phyloP scores from a whole-genome alignment of 2,888 invertebrate genomes.

The Cephus pygmeus region DNA sequence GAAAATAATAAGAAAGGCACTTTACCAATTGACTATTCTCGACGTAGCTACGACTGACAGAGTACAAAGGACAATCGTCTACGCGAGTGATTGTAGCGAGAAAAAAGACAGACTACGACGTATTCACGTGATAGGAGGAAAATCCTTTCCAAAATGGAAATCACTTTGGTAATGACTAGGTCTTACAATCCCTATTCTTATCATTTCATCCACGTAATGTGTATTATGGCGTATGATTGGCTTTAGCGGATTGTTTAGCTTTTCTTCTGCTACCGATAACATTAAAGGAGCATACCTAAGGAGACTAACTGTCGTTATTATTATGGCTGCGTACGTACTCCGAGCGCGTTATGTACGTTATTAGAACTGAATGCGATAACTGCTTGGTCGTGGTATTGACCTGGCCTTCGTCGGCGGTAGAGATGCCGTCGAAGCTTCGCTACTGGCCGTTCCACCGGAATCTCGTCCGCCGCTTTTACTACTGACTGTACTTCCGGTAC shows the following conservation, averaged over 20 bases:
- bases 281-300: slow-evolving; percentile 22
- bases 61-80: background rate
- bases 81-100: background rate
- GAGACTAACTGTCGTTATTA: slow-evolving; percentile 28
- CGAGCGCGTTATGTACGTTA: slow-evolving; percentile 13
- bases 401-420: slow-evolving; percentile 75
- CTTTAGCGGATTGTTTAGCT: slow-evolving; percentile 27
- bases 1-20: background rate
- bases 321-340: slow-evolving; percentile 30
- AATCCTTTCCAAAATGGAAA: slow-evolving; percentile 32
- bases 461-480: slow-evolving; percentile 68
- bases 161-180: slow-evolving; percentile 67
- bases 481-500: slow-evolving; percentile 61
- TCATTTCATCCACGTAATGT: slow-evolving; percentile 26
- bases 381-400: slow-evolving; percentile 73
- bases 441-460: slow-evolving; percentile 70
- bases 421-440: slow-evolving; percentile 70
- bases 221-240: slow-evolving; percentile 38
- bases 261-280: slow-evolving; percentile 22
- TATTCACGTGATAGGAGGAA: slow-evolving; percentile 11
- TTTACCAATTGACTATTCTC: background rate
- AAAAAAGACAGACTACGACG: slow-evolving; percentile 8
- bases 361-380: slow-evolving; percentile 82
- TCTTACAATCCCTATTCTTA: slow-evolving; percentile 52
- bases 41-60: background rate